Base-by-base conservation (phyloP, 1,140 invertebrate genomes). In the Cherax quadricarinatus region DNA sequence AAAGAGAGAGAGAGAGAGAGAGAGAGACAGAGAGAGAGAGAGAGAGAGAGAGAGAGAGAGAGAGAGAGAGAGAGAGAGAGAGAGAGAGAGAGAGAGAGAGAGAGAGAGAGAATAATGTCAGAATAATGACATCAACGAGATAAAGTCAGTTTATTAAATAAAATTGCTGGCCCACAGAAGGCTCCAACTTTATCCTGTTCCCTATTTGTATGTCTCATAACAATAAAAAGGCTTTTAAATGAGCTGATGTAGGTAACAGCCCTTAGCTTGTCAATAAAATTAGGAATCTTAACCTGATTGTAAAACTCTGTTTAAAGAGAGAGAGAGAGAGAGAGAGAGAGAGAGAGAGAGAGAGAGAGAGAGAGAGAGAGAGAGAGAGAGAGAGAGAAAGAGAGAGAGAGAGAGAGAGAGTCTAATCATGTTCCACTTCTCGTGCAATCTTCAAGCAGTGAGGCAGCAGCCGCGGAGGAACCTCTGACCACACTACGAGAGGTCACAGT, bases 21-120 rank as follows among this genome's bases (percentile, higher is more conserved):
- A n/a, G n/a, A 60, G 81, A 84, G 53, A 70, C 62, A 66, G 48
- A 70, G 49, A 85, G 60, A 14, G 10, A 62, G 57, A 66, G 16
- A 85, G 57, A 70, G 7, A 85, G 57, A 66, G n/a, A 70, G 16
- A 86, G 60, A 73, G 9, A 86, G 60, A 86, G 21, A 86, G 83
- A 86, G 3, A 86, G 57, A 86, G 5, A 85, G 53, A 85, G 10
- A 62, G 83, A 86, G 21, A 86, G 60, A 62, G 9, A 86, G 16
- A 86, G 60, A 86, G 53, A 86, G n/a, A 70, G 53, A 82, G 30
- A 49, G 80, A 82, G 30, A 82, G 2, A 49, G 7, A 82, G 10
- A 85, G 24, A 85, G 21, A 70, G 6, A 60, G 16, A 60, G 49
- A 60, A 21, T 7, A 7, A 49, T 30, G 81, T n/a, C n/a, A n/a